These are phyloP conservation scores for Dipodomys stephensi DNA, from an alignment of 2,113 vertebrate species.

Conservation along the genomic window DNA sequence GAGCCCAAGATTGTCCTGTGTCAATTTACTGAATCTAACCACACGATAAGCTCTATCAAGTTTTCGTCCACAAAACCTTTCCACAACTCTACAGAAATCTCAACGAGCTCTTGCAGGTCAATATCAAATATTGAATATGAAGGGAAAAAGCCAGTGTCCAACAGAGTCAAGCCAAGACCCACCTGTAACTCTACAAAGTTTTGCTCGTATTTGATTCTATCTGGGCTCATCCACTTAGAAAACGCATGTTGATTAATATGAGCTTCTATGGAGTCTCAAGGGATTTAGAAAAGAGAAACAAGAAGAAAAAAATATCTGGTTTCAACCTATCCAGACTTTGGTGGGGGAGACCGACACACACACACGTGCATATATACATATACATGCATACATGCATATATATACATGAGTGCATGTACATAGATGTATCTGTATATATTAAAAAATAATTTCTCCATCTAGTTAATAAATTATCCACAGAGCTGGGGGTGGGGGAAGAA, in stretches of 20 bases:
- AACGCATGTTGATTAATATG: not conserved
- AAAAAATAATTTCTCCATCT: too few species aligned
- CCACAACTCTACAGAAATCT: not conserved
- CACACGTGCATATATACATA: not conserved
- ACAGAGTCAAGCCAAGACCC: not conserved
- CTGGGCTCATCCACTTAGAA: not conserved
- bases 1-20: not conserved
- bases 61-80: not conserved
- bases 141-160: not conserved
- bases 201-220: not conserved
- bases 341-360: not conserved
- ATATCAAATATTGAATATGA: not conserved
- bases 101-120: not conserved
- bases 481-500: not conserved
- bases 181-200: not conserved
- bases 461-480: not conserved
- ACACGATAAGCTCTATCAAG: not conserved
- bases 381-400: too few species aligned
- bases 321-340: not conserved
- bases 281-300: not conserved
- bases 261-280: not conserved
- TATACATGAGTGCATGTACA: too few species aligned
- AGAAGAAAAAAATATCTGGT: not conserved
- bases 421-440: too few species aligned
- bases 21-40: not conserved